Base-by-base conservation (phyloP, 1,140 invertebrate genomes). In the Hormaphis cornu region DNA sequence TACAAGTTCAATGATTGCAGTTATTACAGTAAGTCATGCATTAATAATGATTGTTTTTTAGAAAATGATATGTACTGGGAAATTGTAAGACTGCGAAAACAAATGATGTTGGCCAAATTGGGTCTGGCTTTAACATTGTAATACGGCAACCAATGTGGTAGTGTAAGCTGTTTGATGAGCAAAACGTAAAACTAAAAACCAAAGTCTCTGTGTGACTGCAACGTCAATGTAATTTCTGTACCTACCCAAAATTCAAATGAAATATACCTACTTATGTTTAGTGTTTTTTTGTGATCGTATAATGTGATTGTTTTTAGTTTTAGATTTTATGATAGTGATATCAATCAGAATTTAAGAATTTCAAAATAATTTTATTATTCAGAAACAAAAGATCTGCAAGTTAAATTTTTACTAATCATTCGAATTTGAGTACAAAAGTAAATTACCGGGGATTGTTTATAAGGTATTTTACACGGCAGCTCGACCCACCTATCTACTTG, bases 41-140 rank as follows among this genome's bases (percentile, higher is more conserved):
- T 37, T 58, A 40, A 40, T 8, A n/a, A 16, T 59, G 16, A 52
- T 73, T 52, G 54, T 50, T 66, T 22, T 81, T 70, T 80, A 87
- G 87, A 85, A 72, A 84, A 87, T 74, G 88, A 90, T 73, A 82
- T 88, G 69, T 91, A 88, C 75, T 88, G 86, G 83, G 87, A 91
- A 79, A 84, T 91, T 59, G 82, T 84, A 20, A 80, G 84, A 72
- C 78, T 89, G 59, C 78, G 89, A 46, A 86, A 87, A 75, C 86
- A 88, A 78, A 91, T 91, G 83, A 83, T 86, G 33, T 78, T 89
- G 33, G 86, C 89, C 44, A 81, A 87, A 72, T 79, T 91, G 44
- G 89, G 89, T 35, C 75, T 85, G 16, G 44, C 44, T 33, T 33
- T 48, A 12, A 33, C 16, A 50, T 46, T 16, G 3, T 66, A 48